Conservation (phyloP, 2,888 invertebrate species). For the Sisyra terminalis region DNA sequence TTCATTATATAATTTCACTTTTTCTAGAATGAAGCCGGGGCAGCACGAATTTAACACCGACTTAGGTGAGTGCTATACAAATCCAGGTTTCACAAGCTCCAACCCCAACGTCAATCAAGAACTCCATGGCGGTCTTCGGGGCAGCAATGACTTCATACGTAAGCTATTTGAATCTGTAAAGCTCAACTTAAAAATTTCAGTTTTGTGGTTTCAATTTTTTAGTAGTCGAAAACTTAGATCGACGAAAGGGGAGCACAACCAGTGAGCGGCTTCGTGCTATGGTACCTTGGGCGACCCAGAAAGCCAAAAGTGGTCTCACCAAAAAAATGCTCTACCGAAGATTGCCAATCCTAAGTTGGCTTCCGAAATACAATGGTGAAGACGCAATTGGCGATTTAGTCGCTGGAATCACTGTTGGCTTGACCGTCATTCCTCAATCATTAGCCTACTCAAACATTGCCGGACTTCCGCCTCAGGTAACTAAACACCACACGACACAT, state of each 20-base stretch:
- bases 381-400: conserved; percentile 74
- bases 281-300: conserved; percentile 27
- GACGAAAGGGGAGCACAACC: conserved; percentile 21
- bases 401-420: conserved; percentile 81
- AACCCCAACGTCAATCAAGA: conserved; percentile 19
- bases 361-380: conserved; percentile 54
- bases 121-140: conserved; percentile 28
- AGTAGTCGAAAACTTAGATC: conserved; percentile 30
- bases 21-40: not conserved
- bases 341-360: conserved; percentile 59
- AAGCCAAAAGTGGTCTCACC: conserved; percentile 34
- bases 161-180: too few relatives aligned
- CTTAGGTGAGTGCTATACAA: conserved; percentile 22
- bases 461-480: conserved; percentile 52
- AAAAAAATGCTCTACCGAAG: conserved; percentile 56
- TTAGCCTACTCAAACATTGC: conserved; percentile 69
- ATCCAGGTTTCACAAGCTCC: conserved; percentile 23
- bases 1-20: too few relatives aligned
- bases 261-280: conserved; percentile 19
- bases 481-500: conserved; percentile 12
- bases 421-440: conserved; percentile 86
- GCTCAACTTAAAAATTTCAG: conserved; percentile 8
- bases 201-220: conserved; percentile 11
- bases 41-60: not conserved
- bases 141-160: conserved; percentile 43